phyloP scores from a whole-genome alignment of 2,888 invertebrate genomes.

The Cistogaster globosa region DNA sequence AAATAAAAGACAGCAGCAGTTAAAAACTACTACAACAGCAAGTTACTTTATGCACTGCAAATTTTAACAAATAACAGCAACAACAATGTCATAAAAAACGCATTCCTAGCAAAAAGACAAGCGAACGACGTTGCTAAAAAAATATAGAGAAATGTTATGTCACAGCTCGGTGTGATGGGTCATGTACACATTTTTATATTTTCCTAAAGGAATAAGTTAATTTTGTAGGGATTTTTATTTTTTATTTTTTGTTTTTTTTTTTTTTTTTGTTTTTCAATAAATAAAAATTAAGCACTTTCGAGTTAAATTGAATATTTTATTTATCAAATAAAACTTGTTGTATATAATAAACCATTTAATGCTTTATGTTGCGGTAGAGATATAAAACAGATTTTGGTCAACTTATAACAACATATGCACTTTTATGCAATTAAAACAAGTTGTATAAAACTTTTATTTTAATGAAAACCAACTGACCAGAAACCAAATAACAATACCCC shows the following conservation, averaged over 20 bases:
- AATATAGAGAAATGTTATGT: not conserved
- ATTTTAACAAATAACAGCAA: slow-evolving; percentile 40
- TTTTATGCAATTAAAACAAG: not conserved
- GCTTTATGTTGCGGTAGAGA: slow-evolving; percentile 63
- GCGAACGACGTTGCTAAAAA: not conserved
- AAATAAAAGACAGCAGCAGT: slow-evolving; percentile 24
- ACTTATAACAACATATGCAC: slow-evolving; percentile 57
- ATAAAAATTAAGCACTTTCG: slow-evolving; percentile 17
- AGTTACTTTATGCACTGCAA: slow-evolving; percentile 49
- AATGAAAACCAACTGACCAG: slow-evolving; percentile 44
- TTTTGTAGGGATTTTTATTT: not conserved
- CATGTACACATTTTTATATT: slow-evolving; percentile 22
- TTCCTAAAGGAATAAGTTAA: slow-evolving; percentile 54
- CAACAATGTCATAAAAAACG: slow-evolving; percentile 18
- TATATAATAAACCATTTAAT: slow-evolving; percentile 56
- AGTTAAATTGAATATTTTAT: slow-evolving; percentile 32
- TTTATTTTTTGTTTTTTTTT: not conserved
- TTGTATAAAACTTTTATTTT: not conserved
- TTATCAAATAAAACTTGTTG: slow-evolving; percentile 22
- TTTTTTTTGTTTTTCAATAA: not conserved
- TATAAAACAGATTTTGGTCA: slow-evolving; percentile 66
- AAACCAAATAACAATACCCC: slow-evolving; percentile 51
- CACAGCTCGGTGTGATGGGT: slow-evolving; percentile 18
- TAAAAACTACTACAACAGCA: slow-evolving; percentile 19
- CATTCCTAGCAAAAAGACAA: not conserved